Conservation (phyloP, 2,113 vertebrate species). For the Alethe castanea region DNA sequence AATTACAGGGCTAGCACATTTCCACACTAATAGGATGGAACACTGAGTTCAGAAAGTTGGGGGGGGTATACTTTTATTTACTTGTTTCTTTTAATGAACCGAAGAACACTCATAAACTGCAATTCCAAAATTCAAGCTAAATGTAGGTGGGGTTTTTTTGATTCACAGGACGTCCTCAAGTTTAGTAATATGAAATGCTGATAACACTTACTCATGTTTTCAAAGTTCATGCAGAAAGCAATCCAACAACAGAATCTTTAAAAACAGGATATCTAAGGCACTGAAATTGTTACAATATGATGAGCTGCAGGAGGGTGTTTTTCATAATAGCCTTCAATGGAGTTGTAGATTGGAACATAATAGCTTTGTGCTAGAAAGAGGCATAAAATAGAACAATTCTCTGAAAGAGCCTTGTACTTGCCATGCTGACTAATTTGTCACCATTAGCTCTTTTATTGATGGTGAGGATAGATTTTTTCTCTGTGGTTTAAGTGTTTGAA, state of each 20-base stretch:
- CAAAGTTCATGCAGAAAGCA: not conserved
- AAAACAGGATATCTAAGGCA: not conserved
- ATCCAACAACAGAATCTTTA: not conserved
- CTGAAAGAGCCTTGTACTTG: not conserved
- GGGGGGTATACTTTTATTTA: not conserved
- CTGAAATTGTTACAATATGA: not conserved
- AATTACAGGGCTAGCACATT: not conserved
- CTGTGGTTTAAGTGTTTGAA: not conserved
- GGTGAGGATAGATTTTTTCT: not conserved
- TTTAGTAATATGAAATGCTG: not conserved
- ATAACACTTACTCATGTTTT: not conserved
- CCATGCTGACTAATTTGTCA: not conserved
- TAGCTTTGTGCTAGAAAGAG: conserved; percentile 4
- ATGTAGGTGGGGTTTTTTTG: not conserved
- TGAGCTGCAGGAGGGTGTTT: not conserved
- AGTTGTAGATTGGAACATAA: conserved; percentile 19
- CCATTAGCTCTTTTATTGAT: conserved; percentile 28
- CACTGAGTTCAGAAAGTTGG: not conserved
- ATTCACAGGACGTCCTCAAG: not conserved
- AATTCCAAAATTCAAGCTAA: not conserved
- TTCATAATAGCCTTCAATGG: not conserved
- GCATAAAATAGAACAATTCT: not conserved
- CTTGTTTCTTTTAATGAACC: not conserved
- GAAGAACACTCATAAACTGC: not conserved
- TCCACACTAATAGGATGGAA: not conserved